These are phyloP conservation scores for Macrotis lagotis DNA, from an alignment of 2,113 vertebrate species.

Conservation along the genomic window DNA sequence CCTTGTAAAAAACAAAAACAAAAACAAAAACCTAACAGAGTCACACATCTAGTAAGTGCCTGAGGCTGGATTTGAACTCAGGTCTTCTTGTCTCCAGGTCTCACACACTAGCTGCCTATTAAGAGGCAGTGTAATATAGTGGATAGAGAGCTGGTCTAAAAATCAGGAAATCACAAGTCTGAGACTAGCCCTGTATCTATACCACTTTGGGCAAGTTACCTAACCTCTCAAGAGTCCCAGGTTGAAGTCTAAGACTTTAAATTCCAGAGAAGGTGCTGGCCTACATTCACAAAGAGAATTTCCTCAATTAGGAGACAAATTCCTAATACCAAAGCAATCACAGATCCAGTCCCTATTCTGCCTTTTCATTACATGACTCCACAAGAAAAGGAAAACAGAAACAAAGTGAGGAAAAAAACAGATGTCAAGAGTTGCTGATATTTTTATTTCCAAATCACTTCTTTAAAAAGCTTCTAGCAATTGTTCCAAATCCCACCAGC, in stretches of 20 bases:
- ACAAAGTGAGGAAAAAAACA: neutral
- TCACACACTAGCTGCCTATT: too few species aligned
- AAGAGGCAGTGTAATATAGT: too few species aligned
- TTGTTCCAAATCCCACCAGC: slow-evolving; percentile 1
- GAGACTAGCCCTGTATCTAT: too few species aligned
- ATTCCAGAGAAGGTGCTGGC: neutral
- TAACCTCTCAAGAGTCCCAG: neutral
- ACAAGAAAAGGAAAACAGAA: neutral
- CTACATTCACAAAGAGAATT: neutral
- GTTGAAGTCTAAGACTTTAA: too few species aligned
- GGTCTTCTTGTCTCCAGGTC: too few species aligned
- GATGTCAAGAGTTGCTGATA: neutral
- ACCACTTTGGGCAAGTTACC: neutral
- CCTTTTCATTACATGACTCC: neutral
- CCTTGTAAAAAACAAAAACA: too few species aligned
- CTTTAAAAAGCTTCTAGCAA: slow-evolving; percentile 22
- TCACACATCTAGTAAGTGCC: too few species aligned
- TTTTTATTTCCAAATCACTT: neutral
- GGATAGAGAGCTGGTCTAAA: too few species aligned
- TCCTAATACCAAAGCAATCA: neutral
- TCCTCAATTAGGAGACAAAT: neutral
- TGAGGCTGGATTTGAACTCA: too few species aligned
- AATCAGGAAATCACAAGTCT: too few species aligned
- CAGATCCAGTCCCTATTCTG: neutral
- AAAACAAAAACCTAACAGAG: too few species aligned